These are phyloP conservation scores for Pardalotus punctatus DNA, from an alignment of 2,113 vertebrate genomes.

Conservation along the genomic window DNA sequence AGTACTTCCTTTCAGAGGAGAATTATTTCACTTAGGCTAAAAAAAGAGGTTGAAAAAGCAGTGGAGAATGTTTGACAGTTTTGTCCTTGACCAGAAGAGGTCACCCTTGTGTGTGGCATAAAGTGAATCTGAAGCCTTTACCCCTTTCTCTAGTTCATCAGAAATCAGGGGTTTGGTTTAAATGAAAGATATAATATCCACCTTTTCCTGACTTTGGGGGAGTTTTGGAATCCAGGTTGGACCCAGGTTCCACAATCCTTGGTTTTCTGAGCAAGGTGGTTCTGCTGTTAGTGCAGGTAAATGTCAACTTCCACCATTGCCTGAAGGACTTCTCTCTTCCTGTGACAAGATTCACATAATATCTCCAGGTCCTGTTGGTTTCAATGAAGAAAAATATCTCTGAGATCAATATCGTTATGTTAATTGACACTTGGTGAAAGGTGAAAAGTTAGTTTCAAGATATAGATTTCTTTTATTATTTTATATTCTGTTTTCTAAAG, in stretches of 20 bases:
- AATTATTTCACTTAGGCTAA: neutral
- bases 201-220: neutral
- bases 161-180: neutral
- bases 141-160: neutral
- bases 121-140: neutral
- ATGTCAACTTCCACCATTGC: neutral
- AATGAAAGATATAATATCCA: neutral
- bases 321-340: neutral
- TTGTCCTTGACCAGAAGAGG: constrained; percentile 46
- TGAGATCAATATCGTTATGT: neutral
- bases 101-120: constrained; percentile 12
- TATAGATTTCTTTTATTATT: neutral
- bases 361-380: neutral
- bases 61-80: neutral
- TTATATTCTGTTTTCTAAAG: neutral
- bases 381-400: neutral
- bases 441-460: neutral
- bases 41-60: neutral
- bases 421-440: neutral
- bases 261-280: neutral
- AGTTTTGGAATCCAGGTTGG: neutral
- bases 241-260: neutral
- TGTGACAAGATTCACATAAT: neutral
- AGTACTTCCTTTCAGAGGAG: neutral
- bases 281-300: neutral